These are phyloP conservation scores for Glandiceps talaboti DNA, from an alignment of 53 echinoderm and acorn worm species.

Conservation along the genomic window DNA sequence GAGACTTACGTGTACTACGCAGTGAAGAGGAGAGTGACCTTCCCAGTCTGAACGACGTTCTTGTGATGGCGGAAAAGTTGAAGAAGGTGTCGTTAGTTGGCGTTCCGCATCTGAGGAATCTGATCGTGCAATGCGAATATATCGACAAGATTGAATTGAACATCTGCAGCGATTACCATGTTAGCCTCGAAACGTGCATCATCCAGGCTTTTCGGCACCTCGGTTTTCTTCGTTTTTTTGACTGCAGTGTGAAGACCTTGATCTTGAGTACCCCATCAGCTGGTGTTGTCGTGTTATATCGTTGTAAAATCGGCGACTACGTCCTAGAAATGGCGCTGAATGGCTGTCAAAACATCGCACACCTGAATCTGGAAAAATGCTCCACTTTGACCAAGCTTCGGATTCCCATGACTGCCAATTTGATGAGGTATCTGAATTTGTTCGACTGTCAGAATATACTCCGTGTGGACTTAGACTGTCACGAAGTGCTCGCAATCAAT, in stretches of 20 bases:
- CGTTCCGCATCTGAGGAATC: conserved; percentile 40
- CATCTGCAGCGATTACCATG: conserved; percentile 49
- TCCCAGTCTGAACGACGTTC: conserved; percentile 41
- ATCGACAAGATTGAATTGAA: conserved; percentile 61
- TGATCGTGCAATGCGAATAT: conserved; percentile 63
- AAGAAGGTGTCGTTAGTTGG: conserved; percentile 42
- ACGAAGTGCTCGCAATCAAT: conserved; percentile 40
- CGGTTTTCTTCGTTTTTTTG: conserved; percentile 51
- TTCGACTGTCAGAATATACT: conserved; percentile 61
- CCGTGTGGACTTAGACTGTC: conserved; percentile 40
- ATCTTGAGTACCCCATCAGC: conserved; percentile 59
- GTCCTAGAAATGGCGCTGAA: conserved; percentile 60
- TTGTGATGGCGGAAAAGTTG: conserved; percentile 59
- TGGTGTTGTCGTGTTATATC: conserved; percentile 53
- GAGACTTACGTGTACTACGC: conserved; percentile 47
- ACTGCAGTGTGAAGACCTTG: conserved; percentile 66
- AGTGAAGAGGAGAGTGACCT: conserved; percentile 65
- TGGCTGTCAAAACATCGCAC: conserved; percentile 55
- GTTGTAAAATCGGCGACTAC: conserved; percentile 78
- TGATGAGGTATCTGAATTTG: conserved; percentile 60
- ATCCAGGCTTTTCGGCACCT: conserved; percentile 55
- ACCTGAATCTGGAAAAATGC: conserved; percentile 78
- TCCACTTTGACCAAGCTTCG: conserved; percentile 41
- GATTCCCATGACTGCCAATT: conserved; percentile 28
- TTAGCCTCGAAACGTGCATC: conserved; percentile 62